Evolutionary conservation across 2,797 vertebrate genomes (phyloP).

Genomic region (Lemur catta): DNA sequence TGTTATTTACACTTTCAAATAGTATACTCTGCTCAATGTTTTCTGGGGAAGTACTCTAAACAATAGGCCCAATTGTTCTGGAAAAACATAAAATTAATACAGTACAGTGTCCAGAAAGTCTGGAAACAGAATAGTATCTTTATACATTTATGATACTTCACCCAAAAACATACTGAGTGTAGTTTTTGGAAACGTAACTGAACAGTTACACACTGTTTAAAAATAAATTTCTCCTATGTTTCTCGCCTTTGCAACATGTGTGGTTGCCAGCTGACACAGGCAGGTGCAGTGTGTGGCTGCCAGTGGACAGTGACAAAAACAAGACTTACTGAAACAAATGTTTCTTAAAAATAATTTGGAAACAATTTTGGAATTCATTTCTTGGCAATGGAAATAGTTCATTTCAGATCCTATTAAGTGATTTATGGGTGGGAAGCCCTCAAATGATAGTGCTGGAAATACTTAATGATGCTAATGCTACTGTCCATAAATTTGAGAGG

Average conservation of each 20-base stretch:
- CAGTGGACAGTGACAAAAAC: slow-evolving; percentile 14
- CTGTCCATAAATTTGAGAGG: not conserved
- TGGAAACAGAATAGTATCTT: not conserved
- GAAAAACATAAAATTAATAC: not conserved
- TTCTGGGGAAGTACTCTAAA: slow-evolving; percentile 11
- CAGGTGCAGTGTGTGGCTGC: slow-evolving; percentile 31
- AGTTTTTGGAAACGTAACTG: not conserved
- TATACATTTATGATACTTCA: not conserved
- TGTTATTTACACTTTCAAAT: not conserved
- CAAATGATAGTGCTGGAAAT: not conserved
- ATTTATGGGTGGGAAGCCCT: slow-evolving; percentile 39
- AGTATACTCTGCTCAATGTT: not conserved
- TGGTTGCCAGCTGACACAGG: slow-evolving; percentile 4
- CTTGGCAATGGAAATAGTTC: slow-evolving; percentile 13
- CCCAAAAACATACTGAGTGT: not conserved
- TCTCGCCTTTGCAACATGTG: not conserved
- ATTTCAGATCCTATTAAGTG: slow-evolving; percentile 25
- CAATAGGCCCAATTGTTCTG: not conserved
- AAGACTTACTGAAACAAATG: slow-evolving; percentile 53
- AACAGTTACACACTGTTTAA: slow-evolving; percentile 14
- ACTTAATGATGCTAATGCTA: not conserved
- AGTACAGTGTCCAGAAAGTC: not conserved
- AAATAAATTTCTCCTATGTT: slow-evolving; percentile 23
- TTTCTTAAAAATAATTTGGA: slow-evolving; percentile 61
- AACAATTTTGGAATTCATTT: slow-evolving; percentile 37